Evolutionary conservation across 1,140 invertebrate species (phyloP).

Genomic region (Pseudomyrmex pallidus): DNA sequence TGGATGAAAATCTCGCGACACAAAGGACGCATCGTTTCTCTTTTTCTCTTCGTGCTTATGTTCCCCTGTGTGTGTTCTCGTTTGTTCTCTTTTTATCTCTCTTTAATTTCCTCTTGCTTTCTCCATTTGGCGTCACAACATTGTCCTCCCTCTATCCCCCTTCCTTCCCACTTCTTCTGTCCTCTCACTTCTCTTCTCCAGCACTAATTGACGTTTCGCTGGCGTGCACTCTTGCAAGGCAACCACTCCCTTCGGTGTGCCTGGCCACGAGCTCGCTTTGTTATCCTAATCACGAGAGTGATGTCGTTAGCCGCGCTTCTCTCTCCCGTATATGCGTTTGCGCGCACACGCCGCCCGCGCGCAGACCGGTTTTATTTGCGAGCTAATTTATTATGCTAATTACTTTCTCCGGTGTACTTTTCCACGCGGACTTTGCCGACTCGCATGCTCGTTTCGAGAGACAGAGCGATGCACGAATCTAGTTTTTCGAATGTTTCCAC

Average conservation of each 20-base stretch:
- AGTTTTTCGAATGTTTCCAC: slow-evolving; percentile 7
- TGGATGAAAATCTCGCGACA: slow-evolving; percentile 44
- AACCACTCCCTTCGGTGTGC: slow-evolving; percentile 2
- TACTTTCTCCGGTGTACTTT: slow-evolving; percentile 68
- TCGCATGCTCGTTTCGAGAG: slow-evolving; percentile 39
- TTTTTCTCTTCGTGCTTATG: too few relatives aligned
- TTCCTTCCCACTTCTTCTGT: background rate
- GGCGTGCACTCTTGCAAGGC: slow-evolving; percentile 26
- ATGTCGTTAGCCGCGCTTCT: slow-evolving; percentile 61
- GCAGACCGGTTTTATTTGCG: slow-evolving; percentile 67
- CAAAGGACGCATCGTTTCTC: background rate
- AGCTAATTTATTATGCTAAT: slow-evolving; percentile 79
- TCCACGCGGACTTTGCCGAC: slow-evolving; percentile 28
- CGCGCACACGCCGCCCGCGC: slow-evolving; percentile 29
- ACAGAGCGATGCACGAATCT: background rate
- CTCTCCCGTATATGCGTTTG: background rate
- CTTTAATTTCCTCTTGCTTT: background rate
- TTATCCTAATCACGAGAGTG: slow-evolving; percentile 66
- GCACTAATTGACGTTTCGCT: slow-evolving; percentile 65
- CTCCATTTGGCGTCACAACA: slow-evolving; percentile 17
- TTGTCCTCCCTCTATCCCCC: background rate
- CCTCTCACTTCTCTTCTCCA: too few relatives aligned
- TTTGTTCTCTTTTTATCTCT: too few relatives aligned
- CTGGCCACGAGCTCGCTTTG: slow-evolving; percentile 50
- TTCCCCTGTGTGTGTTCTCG: too few relatives aligned